Evolutionary conservation across 2,113 vertebrate species (phyloP), one percentile per base, ranked within the genome.

Genomic region (Microcebus griseorufus): DNA sequence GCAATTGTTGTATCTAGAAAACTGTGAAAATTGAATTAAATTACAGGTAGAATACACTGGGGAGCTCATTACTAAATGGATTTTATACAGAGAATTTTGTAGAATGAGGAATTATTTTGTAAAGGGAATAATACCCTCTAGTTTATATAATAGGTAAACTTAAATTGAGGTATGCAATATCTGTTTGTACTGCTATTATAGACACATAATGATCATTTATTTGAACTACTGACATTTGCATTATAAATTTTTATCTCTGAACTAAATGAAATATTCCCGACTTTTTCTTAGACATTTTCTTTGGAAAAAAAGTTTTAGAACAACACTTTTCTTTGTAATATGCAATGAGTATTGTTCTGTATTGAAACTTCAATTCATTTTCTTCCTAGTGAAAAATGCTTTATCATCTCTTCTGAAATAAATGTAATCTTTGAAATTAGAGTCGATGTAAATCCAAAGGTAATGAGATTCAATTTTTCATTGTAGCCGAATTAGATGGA

Each of bases 391-490:
- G 18, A 93, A 96, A 95, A 97, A 95, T 92, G 76, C 81, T 83
- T 83, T 86, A 87, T 95, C 76, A 83, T 97, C 76, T 81, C 90
- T 95, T 95, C 53, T 88, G 93, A 97, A 97, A 93, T 95, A 96
- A 90, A 96, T 90, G 91, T 48, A 82, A 95, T 97, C 94, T 96
- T 95, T 90, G 95, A 97, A 97, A 97, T 97, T 94, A 94, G 75
- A 92, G 78, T 92, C 5, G 12, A 82, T 96, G 62, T 97, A 98
- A 97, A 97, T 97, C 95, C 94, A 85, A 86, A 95, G 70, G 90
- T 97, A 98, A 98, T 97, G 89, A 97, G 96, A 97, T 97, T 97
- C 94, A 90, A n/a, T 96, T 96, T 97, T 93, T 95, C 94, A 98
- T 85, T 92, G 95, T 96, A 97, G 86, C 65, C 0, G 42, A 96